These are phyloP conservation scores for Hydrotaea cyrtoneurina DNA, from an alignment of 2,888 invertebrate species.

Conservation along the genomic window DNA sequence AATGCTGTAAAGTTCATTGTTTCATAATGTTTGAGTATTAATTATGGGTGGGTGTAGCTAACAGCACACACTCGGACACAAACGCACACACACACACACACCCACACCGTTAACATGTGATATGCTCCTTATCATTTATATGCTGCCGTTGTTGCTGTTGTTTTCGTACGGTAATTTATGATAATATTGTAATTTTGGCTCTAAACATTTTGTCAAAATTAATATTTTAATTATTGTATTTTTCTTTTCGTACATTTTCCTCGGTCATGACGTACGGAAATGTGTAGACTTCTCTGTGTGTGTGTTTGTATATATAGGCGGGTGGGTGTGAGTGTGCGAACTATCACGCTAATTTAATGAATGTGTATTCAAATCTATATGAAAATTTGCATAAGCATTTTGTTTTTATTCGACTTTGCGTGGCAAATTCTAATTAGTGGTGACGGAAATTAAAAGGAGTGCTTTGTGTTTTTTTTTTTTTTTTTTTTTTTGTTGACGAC, in stretches of 20 bases:
- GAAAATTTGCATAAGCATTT: slow-evolving; percentile 47
- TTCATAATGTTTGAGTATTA: slow-evolving; percentile 26
- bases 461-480: too few relatives aligned
- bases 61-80: neutral
- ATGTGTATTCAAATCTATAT: slow-evolving; percentile 17
- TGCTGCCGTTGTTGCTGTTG: neutral
- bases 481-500: neutral
- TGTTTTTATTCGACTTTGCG: slow-evolving; percentile 42
- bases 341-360: slow-evolving; percentile 37
- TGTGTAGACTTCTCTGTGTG: neutral
- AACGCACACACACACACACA: slow-evolving; percentile 16
- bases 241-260: neutral
- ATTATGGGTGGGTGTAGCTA: slow-evolving; percentile 44
- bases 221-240: slow-evolving; percentile 32
- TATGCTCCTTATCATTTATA: neutral
- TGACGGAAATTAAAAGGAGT: slow-evolving; percentile 51
- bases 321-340: neutral
- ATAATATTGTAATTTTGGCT: slow-evolving; percentile 20
- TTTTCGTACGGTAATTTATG: slow-evolving; percentile 39
- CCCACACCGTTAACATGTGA: slow-evolving; percentile 1
- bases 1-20: slow-evolving; percentile 37
- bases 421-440: slow-evolving; percentile 58
- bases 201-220: slow-evolving; percentile 28
- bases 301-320: neutral
- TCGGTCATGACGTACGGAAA: neutral